Evolutionary conservation across 2,113 vertebrate genomes (phyloP).

Genomic region (Piprites chloris): DNA sequence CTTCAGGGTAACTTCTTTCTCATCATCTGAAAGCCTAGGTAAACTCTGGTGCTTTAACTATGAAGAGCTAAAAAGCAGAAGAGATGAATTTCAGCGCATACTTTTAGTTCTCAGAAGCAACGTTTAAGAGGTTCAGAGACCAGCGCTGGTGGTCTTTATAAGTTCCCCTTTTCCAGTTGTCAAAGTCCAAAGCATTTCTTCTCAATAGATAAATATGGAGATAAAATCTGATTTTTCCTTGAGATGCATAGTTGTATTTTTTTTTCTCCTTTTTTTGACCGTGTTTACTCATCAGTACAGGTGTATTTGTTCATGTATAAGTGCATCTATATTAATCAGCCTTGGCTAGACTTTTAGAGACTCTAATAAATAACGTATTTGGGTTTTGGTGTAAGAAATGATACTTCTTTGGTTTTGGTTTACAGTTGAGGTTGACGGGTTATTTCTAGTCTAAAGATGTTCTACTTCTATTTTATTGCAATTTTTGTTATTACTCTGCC

Average conservation of each 20-base stretch:
- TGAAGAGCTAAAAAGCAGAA: not conserved
- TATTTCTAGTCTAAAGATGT: not conserved
- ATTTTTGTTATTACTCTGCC: constrained; percentile 22
- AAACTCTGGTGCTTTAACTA: not conserved
- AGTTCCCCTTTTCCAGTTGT: not conserved
- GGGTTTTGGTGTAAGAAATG: not conserved
- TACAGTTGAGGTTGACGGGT: not conserved
- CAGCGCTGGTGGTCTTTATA: not conserved
- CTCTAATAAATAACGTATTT: not conserved
- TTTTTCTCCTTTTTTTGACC: not conserved
- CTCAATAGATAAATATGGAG: not conserved
- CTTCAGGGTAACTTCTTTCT: not conserved
- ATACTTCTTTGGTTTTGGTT: constrained; percentile 34
- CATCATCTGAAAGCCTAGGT: not conserved
- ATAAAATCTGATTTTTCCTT: not conserved
- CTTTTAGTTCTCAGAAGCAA: not conserved
- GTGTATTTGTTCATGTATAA: not conserved
- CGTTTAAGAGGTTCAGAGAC: not conserved
- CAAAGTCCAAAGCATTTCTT: not conserved
- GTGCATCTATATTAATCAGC: not conserved
- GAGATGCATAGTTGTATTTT: not conserved
- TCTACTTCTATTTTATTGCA: constrained; percentile 10
- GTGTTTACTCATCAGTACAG: not conserved
- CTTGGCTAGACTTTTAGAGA: not conserved
- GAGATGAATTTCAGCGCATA: not conserved